Evolutionary conservation across 2,113 vertebrate genomes (phyloP), one percentile per base, ranked within the genome.

Genomic region (Speoplatyrhinus poulsoni): DNA sequence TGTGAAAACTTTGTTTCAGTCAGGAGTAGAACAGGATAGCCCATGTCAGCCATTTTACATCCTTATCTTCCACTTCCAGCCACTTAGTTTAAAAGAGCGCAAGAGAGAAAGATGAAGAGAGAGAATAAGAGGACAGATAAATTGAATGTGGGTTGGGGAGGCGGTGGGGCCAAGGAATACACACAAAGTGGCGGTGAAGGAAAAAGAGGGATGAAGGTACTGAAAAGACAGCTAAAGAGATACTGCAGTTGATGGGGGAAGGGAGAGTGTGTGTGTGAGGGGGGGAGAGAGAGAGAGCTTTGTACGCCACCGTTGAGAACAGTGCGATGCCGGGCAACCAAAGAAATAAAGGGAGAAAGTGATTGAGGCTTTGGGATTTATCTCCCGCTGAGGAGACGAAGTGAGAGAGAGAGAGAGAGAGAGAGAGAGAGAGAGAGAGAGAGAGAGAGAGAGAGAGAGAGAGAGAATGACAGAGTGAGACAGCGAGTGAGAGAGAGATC

Each of bases 61-160:
- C 78, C 88, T 90, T 91, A 91, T 91, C 87, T 82, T 84, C 79
- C 73, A 81, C 82, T 87, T 68, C 55, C 88, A 91, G 89, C 85
- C 60, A 79, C 88, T 87, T 76, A 82, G 86, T 85, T 89, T 69
- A 85, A 85, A 87, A 88, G 67, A 60, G 74, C 16, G 16, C 12
- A 9, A 49, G 69, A 52, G 67, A 70, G 73, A 52, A 72, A 70
- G 75, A 16, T 75, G 76, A 75, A 80, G 81, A 81, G 80, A 47
- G 69, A 72, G 63, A 82, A 76, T 68, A 80, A 69, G 69, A 79
- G 69, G 76, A 49, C 60, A 79, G 81, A 87, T 81, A 86, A 81
- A 48, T 74, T 58, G 79, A 26, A 3, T 26, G 19, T 55, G 16
- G 13, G 63, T 48, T 32, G n/a, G 65, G 4, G 71, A 8, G 19